Evolutionary conservation across 2,888 invertebrate genomes (phyloP), one percentile per base, ranked within the genome.

Genomic region (Asteroscopus sphinx): DNA sequence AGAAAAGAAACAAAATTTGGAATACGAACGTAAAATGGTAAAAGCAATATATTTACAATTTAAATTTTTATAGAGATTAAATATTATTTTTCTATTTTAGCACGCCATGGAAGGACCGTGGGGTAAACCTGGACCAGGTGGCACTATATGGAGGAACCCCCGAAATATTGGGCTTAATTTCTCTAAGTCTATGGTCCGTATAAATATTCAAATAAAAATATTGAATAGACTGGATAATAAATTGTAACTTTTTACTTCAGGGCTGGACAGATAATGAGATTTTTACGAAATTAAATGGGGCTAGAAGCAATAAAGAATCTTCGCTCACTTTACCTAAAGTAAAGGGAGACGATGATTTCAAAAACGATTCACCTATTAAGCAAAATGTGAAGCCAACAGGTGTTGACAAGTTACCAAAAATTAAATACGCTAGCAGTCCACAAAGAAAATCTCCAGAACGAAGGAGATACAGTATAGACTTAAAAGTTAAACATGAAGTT

Each of bases 101-200:
- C 87, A 92, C 70, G 83, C 86, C 1, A 84, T 91, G 83, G 90
- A 88, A 28, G 91, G 91, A 42, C 96, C 96, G 21, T 96, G 96
- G 96, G 96, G 96, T 56, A 95, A 93, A 77, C 95, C 95, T 15
- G 96, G 96, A 66, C 96, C 96, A 41, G 97, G 97, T 49, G 97
- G 97, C 65, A 93, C 94, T 49, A 95, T 95, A 69, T 97, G 97
- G 97, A 95, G 97, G 81, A 96, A 96, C 89, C 97, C 96, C 61
- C 95, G 96, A 79, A 93, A 96, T 82, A 94, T 96, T 79, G 97
- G 97, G 80, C 90, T 95, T 76, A 95, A 96, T 89, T 97, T 97
- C 94, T 95, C 96, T 77, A 96, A 96, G 86, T 97, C 97, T 73
- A 95, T 97, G 96, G 97, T 97, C 95, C 49, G 73, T 67, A 51